Evolutionary conservation across 2,888 invertebrate genomes (phyloP).

Genomic region (Napeogenes sylphis): DNA sequence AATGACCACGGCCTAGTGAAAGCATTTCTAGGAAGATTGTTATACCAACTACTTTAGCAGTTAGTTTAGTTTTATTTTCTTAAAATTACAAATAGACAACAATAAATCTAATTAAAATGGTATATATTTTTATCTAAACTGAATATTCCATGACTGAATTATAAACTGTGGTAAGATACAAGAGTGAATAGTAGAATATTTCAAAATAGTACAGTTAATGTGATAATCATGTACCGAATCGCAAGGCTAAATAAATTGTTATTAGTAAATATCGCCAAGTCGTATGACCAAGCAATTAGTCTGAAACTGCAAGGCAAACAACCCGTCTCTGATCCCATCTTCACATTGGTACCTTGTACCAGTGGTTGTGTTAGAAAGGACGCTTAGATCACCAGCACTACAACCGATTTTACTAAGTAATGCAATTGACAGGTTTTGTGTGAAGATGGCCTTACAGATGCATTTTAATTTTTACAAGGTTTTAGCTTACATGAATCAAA

Average conservation of each 20-base stretch:
- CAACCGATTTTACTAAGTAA: neutral
- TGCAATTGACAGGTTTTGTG: neutral
- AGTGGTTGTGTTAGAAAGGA: slow-evolving; percentile 30
- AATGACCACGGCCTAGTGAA: too few species aligned
- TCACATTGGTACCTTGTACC: slow-evolving; percentile 16
- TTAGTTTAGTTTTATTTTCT: too few species aligned
- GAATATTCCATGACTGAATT: too few species aligned
- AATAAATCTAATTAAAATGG: too few species aligned
- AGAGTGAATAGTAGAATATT: too few species aligned
- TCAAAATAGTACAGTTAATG: too few species aligned
- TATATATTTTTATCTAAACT: too few species aligned
- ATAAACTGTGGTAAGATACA: too few species aligned
- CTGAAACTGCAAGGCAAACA: slow-evolving; percentile 49
- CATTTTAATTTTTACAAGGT: neutral
- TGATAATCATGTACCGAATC: too few species aligned
- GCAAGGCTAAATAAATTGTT: neutral
- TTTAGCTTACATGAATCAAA: neutral
- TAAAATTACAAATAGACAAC: too few species aligned
- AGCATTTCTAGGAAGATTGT: too few species aligned
- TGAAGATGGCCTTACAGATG: neutral
- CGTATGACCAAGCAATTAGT: slow-evolving; percentile 45
- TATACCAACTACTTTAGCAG: too few species aligned
- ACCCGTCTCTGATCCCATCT: slow-evolving; percentile 38
- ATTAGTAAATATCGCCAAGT: slow-evolving; percentile 39
- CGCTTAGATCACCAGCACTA: slow-evolving; percentile 12